Base-by-base conservation (phyloP, 2,797 vertebrate genomes). In the Melanotaenia pygmaea region DNA sequence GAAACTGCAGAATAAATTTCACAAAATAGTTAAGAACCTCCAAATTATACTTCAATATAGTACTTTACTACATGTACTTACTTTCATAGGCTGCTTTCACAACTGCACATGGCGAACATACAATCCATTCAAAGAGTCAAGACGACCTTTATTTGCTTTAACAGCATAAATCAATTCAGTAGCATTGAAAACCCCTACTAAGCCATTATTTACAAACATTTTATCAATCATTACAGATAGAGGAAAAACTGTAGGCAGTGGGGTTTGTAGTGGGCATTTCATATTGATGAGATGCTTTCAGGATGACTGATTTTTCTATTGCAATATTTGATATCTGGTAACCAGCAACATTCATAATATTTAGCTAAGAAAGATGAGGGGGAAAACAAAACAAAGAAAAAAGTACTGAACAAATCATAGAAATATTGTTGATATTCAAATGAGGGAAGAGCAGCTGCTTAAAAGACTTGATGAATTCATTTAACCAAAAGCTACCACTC, bases 131-230 rank as follows among this genome's bases (percentile, higher is more conserved):
- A 90, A 92, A 94, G 83, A 89, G 78, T 91, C 86, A 85, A 96
- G 92, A 93, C 92, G 95, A 93, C 91, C 94, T 96, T 96, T 95
- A 95, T 95, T 95, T 93, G 92, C 85, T 91, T 95, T 95, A 96
- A 97, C 95, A 96, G 93, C 94, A 93, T 94, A 94, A 92, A 87
- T 92, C 80, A 93, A 87, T 73, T 84, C 93, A 94, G 94, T 90
- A 93, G 89, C 94, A 95, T 95, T 94, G 94, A 96, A 96, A 96
- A 95, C 92, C 92, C 92, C 89, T 86, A 93, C 84, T 88, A 90
- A 95, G 95, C 93, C 93, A 94, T 84, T 97, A 96, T 97, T 93
- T 96, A 97, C 96, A 97, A 89, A 94, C 95, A 93, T 91, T 90
- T 92, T 76, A 90, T 91, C 90, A 94, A 86, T 86, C 89, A 90